These are phyloP conservation scores for Salminus brasiliensis DNA, from an alignment of 2,113 vertebrate genomes.

Conservation along the genomic window DNA sequence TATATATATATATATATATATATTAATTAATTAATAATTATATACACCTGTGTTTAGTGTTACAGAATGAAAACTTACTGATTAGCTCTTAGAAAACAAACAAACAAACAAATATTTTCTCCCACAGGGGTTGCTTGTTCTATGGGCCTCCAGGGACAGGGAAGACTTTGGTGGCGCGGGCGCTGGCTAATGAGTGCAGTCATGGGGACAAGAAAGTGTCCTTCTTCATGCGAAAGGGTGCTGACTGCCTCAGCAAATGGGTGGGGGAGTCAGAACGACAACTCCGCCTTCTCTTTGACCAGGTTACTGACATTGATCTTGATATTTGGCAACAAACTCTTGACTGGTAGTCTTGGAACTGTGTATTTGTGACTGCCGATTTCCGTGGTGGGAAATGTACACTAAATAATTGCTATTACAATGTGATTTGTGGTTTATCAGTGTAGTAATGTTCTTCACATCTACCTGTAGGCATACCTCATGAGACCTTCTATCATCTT, in stretches of 20 bases:
- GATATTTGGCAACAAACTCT: neutral
- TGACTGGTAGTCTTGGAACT: no score
- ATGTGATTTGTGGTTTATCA: slow-evolving; percentile 1
- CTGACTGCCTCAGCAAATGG: slow-evolving; percentile 99
- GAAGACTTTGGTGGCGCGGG: slow-evolving; percentile 97
- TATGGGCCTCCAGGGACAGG: slow-evolving; percentile 98
- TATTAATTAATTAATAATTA: no score
- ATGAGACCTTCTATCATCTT: slow-evolving; percentile 99
- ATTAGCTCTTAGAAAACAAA: neutral
- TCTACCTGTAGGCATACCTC: slow-evolving; percentile 86
- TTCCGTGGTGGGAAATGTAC: no score
- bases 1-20: no score
- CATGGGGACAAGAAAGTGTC: slow-evolving; percentile 96
- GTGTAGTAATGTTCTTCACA: slow-evolving; percentile 16
- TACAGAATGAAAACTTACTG: neutral
- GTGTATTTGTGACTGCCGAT: no score
- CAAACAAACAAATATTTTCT: slow-evolving; percentile 39
- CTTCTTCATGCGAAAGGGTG: slow-evolving; percentile 99
- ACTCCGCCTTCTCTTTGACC: slow-evolving; percentile 97
- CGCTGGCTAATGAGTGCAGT: slow-evolving; percentile 97
- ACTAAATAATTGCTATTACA: neutral
- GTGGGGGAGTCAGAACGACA: slow-evolving; percentile 98
- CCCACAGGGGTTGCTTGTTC: slow-evolving; percentile 94
- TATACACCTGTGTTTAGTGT: neutral
- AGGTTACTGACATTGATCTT: slow-evolving; percentile 89